Conservation (phyloP, 2,797 vertebrate species). For the Antrozous pallidus region DNA sequence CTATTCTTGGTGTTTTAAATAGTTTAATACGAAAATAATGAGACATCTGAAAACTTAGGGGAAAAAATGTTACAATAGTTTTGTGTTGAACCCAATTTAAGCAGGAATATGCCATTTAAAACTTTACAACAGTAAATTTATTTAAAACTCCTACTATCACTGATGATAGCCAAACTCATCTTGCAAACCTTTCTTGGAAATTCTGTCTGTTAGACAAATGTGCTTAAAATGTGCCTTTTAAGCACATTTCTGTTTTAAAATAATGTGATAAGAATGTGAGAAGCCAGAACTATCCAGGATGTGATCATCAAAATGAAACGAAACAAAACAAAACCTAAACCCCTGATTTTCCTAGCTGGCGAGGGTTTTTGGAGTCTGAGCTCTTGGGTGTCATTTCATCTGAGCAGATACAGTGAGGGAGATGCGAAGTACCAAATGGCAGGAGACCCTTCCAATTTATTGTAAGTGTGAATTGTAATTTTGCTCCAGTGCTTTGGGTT, state of each 20-base stretch:
- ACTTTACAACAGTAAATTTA: neutral
- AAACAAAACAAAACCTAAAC: neutral
- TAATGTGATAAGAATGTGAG: neutral
- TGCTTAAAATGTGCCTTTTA: too few species aligned
- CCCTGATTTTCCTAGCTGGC: neutral
- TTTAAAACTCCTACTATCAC: neutral
- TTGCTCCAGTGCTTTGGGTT: neutral
- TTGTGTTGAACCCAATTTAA: neutral
- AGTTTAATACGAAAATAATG: neutral
- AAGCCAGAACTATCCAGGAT: neutral
- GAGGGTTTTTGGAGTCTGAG: neutral
- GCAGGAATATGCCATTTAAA: neutral
- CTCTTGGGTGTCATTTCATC: neutral
- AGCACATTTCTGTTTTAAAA: slow-evolving; percentile 16
- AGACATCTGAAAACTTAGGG: neutral
- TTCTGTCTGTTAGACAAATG: neutral
- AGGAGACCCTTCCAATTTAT: neutral
- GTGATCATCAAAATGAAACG: neutral
- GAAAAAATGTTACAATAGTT: neutral
- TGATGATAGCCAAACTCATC: neutral
- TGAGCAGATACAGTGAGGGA: neutral
- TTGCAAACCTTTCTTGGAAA: neutral
- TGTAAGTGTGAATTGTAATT: neutral
- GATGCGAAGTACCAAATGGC: slow-evolving; percentile 1
- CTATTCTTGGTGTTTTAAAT: neutral